Evolutionary conservation across 2,888 invertebrate genomes (phyloP), one percentile per base, ranked within the genome.

Genomic region (Athripsodes cinereus): DNA sequence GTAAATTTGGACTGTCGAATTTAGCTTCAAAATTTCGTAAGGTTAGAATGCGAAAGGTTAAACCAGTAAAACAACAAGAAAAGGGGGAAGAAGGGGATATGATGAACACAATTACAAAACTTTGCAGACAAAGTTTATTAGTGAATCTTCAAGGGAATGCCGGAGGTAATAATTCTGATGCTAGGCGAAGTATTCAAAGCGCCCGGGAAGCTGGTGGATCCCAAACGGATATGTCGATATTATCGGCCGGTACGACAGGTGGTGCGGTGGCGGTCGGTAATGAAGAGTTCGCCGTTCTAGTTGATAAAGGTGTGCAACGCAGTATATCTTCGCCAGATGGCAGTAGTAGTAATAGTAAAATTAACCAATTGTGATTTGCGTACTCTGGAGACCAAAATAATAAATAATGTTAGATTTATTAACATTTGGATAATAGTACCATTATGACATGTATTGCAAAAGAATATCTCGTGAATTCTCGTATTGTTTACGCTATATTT

Each of bases 121-220:
- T 90, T 2, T 90, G 90, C 65, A 77, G 90, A 1, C 90, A 90
- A 69, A 90, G 88, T 67, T 72, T 90, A 2, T 73, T 89, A 2
- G 87, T 90, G 8, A 78, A 78, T 59, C 66, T 79, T 40, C 63
- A 61, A 34, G 52, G 55, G 1, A 20, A 53, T n/a, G 22, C 34
- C 1, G 26, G 48, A 11, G 31, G 31, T 8, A 31, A 11, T 40
- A 40, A 40, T 16, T 40, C 40, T 8, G 40, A 40, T 3, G 46
- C 48, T 11, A 22, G 44, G 2, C 46, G 48, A 22, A 31, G 21
- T 6, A 55, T 55, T 26, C 40, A 35, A 11, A 51, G 16, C 1
- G 35, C 58, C 19, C 20, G 31, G 19, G 60, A 63, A 18, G 31
- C 35, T n/a, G 57, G 57, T 18, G 61, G 61, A 5, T 59, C 63